Conservation (phyloP, 2,888 invertebrate species). For the Torymus tubicola region DNA sequence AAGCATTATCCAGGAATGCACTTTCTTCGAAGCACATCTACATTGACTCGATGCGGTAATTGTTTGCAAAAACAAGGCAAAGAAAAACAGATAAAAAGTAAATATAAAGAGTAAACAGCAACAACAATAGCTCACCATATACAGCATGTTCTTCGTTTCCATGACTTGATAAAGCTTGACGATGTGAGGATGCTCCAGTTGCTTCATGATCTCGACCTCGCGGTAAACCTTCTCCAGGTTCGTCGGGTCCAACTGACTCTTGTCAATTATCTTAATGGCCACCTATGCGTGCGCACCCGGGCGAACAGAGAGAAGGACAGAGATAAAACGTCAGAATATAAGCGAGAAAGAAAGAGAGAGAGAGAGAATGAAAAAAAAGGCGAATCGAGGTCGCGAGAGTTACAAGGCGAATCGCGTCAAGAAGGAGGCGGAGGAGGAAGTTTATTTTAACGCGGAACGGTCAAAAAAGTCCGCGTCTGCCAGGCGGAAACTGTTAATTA, state of each 20-base stretch:
- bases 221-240: slow-evolving; percentile 96
- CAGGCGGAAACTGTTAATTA: too few relatives aligned
- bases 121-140: slow-evolving; percentile 82
- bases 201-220: slow-evolving; percentile 98
- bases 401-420: slow-evolving; percentile 23
- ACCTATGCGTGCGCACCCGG: slow-evolving; percentile 82
- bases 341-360: not conserved
- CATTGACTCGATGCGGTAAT: too few relatives aligned
- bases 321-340: too few relatives aligned
- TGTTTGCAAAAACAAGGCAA: too few relatives aligned
- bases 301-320: slow-evolving; percentile 60
- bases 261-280: slow-evolving; percentile 97
- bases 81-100: too few relatives aligned
- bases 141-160: slow-evolving; percentile 99
- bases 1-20: too few relatives aligned
- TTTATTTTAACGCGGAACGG: slow-evolving; percentile 27
- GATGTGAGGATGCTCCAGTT: slow-evolving; percentile 97
- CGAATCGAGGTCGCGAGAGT: slow-evolving; percentile 24
- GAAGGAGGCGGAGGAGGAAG: slow-evolving; percentile 17
- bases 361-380: not conserved
- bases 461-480: not conserved
- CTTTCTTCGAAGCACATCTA: too few relatives aligned
- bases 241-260: slow-evolving; percentile 91
- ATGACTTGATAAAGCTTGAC: slow-evolving; percentile 98
- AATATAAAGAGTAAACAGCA: too few relatives aligned